Conservation (phyloP, 2,888 invertebrate genomes). For the Baronia brevicornis region DNA sequence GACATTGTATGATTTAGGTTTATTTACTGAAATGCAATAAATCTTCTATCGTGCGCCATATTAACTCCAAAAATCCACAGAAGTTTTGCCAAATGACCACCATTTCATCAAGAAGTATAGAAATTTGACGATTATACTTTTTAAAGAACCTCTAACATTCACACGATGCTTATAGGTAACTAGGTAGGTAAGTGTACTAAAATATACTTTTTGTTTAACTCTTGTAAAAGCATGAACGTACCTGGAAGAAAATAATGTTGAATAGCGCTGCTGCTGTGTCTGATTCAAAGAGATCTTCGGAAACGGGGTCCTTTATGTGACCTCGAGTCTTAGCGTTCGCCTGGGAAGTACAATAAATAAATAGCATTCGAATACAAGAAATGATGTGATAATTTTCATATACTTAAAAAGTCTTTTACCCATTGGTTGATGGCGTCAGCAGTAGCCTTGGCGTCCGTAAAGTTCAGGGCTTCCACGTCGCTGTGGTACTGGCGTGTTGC, state of each 20-base stretch:
- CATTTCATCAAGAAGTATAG: too few relatives aligned
- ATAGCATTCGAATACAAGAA: not conserved
- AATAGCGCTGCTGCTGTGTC: constrained; percentile 30
- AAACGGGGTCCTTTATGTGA: constrained; percentile 33
- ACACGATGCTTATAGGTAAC: too few relatives aligned
- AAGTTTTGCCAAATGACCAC: too few relatives aligned
- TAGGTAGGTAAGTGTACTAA: too few relatives aligned
- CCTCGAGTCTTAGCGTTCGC: constrained; percentile 36
- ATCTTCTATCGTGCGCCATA: too few relatives aligned
- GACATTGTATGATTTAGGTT: too few relatives aligned
- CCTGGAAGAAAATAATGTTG: constrained; percentile 39
- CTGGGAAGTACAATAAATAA: constrained; percentile 22
- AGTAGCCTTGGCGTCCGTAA: constrained; percentile 23
- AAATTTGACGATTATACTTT: too few relatives aligned
- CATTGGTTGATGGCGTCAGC: constrained; percentile 25
- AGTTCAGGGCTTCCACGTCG: constrained; percentile 31
- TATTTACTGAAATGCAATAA: too few relatives aligned
- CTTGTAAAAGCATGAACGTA: too few relatives aligned
- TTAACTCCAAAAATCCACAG: too few relatives aligned
- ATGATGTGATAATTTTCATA: not conserved
- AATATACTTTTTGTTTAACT: too few relatives aligned
- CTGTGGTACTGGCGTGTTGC: constrained; percentile 25
- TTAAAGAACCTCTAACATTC: too few relatives aligned
- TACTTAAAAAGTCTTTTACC: constrained; percentile 27
- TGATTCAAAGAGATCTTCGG: constrained; percentile 19